phyloP scores from a whole-genome alignment of 2,797 vertebrate species.

The Leptatherina wallacei region DNA sequence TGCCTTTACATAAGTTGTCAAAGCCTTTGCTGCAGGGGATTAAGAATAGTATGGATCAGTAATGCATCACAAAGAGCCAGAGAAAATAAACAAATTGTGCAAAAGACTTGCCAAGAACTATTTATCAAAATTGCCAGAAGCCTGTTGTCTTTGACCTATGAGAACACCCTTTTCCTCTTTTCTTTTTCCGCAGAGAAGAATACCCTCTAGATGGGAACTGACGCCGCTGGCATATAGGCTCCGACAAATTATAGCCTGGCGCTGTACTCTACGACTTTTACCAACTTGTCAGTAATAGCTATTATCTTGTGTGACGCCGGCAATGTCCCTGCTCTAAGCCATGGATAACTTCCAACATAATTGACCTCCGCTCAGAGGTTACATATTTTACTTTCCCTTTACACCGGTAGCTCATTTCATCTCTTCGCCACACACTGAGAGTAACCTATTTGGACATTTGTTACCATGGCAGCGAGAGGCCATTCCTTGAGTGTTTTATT shows the following conservation, averaged over 20 bases:
- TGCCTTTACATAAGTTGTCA: slow-evolving; percentile 53
- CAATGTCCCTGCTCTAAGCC: slow-evolving; percentile 59
- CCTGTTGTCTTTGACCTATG: slow-evolving; percentile 68
- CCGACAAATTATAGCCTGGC: slow-evolving; percentile 60
- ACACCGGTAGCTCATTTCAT: slow-evolving; percentile 42
- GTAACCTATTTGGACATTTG: slow-evolving; percentile 61
- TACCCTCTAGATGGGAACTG: slow-evolving; percentile 60
- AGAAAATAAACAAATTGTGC: slow-evolving; percentile 70
- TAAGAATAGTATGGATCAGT: slow-evolving; percentile 53
- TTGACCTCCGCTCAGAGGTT: slow-evolving; percentile 70
- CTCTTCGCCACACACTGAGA: slow-evolving; percentile 5
- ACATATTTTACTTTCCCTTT: slow-evolving; percentile 57
- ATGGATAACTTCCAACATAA: slow-evolving; percentile 68
- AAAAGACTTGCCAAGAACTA: slow-evolving; percentile 61
- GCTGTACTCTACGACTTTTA: slow-evolving; percentile 54
- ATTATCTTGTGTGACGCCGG: slow-evolving; percentile 64
- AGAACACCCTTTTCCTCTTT: slow-evolving; percentile 17
- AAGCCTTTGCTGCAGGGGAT: slow-evolving; percentile 44
- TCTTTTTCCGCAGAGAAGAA: slow-evolving; percentile 20
- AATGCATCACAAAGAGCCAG: slow-evolving; percentile 52
- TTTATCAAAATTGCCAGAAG: slow-evolving; percentile 60
- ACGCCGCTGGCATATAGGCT: slow-evolving; percentile 63
- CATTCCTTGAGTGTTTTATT: slow-evolving; percentile 63
- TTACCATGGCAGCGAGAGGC: slow-evolving; percentile 66
- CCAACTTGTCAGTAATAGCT: slow-evolving; percentile 68